A percentile compares a stretch with the other conserved stretches of the same genome.
Evolutionary conservation across 2,888 invertebrate genomes (phyloP).

Genomic region (Ligdia adustata): DNA sequence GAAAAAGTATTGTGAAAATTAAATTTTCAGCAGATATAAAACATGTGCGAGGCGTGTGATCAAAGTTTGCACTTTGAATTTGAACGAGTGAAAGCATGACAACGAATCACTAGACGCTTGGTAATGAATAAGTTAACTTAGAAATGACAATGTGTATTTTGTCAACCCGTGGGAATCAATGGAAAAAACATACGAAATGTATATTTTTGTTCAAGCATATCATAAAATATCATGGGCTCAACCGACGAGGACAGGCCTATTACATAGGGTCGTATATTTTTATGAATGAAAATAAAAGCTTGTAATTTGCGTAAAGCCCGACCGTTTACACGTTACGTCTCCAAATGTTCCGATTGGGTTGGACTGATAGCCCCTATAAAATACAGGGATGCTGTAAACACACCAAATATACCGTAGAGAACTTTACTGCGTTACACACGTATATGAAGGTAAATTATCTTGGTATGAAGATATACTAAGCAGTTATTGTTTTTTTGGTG

Average conservation of each 20-base stretch:
- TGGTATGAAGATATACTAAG: too few species aligned
- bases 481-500: too few species aligned
- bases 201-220: constrained; percentile 5
- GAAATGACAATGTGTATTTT: too few species aligned
- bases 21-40: constrained; percentile 18
- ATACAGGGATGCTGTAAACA: constrained; percentile 16
- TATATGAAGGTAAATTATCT: too few species aligned
- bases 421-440: too few species aligned
- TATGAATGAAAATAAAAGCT: constrained; percentile 22
- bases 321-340: constrained; percentile 32
- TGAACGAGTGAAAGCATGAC: too few species aligned
- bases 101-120: too few species aligned
- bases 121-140: too few species aligned
- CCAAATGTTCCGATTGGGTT: constrained; percentile 32
- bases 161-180: too few species aligned
- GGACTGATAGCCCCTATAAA: constrained; percentile 33
- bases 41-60: constrained; percentile 8
- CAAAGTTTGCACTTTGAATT: too few species aligned
- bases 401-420: constrained; percentile 8
- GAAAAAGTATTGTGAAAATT: constrained; percentile 7
- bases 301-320: constrained; percentile 35
- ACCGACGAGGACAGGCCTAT: constrained; percentile 5
- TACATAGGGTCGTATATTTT: constrained; percentile 19
- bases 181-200: neutral
- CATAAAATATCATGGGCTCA: constrained; percentile 1